phyloP scores from a whole-genome alignment of 2,888 invertebrate species.

The Campaea margaritaria region DNA sequence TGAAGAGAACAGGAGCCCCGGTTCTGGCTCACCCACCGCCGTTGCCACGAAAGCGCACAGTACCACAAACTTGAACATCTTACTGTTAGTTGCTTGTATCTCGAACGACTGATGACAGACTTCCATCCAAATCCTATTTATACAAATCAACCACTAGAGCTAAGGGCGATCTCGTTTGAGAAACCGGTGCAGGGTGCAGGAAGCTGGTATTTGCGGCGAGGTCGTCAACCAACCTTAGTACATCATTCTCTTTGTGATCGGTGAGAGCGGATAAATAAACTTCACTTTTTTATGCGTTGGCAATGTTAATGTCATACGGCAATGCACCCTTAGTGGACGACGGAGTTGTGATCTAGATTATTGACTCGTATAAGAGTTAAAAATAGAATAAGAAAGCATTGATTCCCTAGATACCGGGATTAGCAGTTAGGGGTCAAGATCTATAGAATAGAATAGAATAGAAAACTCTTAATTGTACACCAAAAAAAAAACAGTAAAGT shows the following conservation, averaged over 20 bases:
- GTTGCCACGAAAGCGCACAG: slow-evolving; percentile 85
- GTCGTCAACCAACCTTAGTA: slow-evolving; percentile 56
- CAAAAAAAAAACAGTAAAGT: no score
- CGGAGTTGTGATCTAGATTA: slow-evolving; percentile 29
- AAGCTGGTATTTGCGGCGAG: slow-evolving; percentile 68
- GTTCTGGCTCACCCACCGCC: slow-evolving; percentile 72
- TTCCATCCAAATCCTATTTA: slow-evolving; percentile 58
- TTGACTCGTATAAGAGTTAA: neutral
- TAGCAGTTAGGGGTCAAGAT: no score
- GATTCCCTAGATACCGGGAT: no score
- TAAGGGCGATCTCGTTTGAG: slow-evolving; percentile 65
- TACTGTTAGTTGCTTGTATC: slow-evolving; percentile 62
- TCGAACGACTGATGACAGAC: slow-evolving; percentile 62
- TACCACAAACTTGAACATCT: slow-evolving; percentile 79
- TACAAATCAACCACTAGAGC: slow-evolving; percentile 57
- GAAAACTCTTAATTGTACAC: no score
- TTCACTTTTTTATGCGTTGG: slow-evolving; percentile 27
- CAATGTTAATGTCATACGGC: slow-evolving; percentile 42
- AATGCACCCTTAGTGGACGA: slow-evolving; percentile 32
- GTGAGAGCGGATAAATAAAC: slow-evolving; percentile 32
- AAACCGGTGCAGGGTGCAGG: slow-evolving; percentile 70
- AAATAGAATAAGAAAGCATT: no score
- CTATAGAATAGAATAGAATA: no score
- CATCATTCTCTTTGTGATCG: slow-evolving; percentile 49
- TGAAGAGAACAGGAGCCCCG: slow-evolving; percentile 26